Base-by-base conservation (phyloP, 2,113 vertebrate genomes). In the Anguilla rostrata region DNA sequence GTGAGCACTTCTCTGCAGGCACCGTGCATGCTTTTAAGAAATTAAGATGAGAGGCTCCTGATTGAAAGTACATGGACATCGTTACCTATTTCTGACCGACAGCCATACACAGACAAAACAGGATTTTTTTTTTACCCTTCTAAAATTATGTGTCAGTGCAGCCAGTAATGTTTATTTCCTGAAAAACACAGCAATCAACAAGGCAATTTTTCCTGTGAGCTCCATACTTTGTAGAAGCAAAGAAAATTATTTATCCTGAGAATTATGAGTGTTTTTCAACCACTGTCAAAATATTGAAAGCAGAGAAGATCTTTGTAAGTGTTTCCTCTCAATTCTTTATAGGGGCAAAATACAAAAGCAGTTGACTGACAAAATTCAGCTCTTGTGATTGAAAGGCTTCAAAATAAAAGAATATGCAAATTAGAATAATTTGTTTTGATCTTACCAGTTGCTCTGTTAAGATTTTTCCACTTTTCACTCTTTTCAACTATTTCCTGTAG, bases 1-100 rank as follows among this genome's bases (percentile, higher is more conserved):
- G 53, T 87, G 78, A 90, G 71, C 80, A 63, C 46, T 86, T 15
- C 5, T 84, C 46, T 75, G 82, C 56, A 83, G 84, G 22, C 14
- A 53, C 85, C 46, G n/a, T 75, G 83, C 29, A 11, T 84, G 85
- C 83, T 85, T 91, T 90, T 63, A 88, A 88, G 84, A 88, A 86
- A 90, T 89, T 89, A 88, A 75, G 87, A 82, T 75, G 39, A 86
- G 82, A 43, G 85, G 40, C 39, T 81, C 83, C 78, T 87, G 75
- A 88, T 84, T 34, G 79, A 81, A 39, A 71, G n/a, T 79, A 34
- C 7, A 78, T 79, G 53, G 41, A 16, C 34, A 79, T 83, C 22
- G 29, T 22, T 29, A 66, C 75, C 80, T 66, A 60, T 56, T 46
- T 22, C 20, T 40, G 16, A 78, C 85, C 63, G 3, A 34, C 40